Evolutionary conservation across 2,113 vertebrate genomes (phyloP).

Genomic region (Eptatretus burgeri): DNA sequence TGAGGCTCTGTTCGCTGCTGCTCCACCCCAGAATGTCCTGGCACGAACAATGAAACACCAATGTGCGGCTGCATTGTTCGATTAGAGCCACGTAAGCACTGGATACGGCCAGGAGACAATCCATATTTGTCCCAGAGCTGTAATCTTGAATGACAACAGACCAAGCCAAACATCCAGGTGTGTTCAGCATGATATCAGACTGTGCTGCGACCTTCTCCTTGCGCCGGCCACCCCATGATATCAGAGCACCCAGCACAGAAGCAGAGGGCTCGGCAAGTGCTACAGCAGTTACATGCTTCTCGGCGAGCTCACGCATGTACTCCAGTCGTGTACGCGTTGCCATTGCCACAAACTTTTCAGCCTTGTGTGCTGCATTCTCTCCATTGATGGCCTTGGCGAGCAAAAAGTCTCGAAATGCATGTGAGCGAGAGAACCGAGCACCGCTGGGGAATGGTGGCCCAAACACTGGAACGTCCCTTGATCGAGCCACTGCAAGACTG

Average conservation of each 20-base stretch:
- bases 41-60: slow-evolving; percentile 71
- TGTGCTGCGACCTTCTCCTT: slow-evolving; percentile 39
- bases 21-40: slow-evolving; percentile 71
- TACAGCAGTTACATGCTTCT: slow-evolving; percentile 47
- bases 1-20: slow-evolving; percentile 25
- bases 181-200: slow-evolving; percentile 28
- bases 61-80: slow-evolving; percentile 40
- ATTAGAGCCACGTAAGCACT: slow-evolving; percentile 35
- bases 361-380: slow-evolving; percentile 60
- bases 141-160: slow-evolving; percentile 39
- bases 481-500: slow-evolving; percentile 66
- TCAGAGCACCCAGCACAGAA: slow-evolving; percentile 41
- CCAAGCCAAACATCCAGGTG: slow-evolving; percentile 37
- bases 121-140: slow-evolving; percentile 20
- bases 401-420: slow-evolving; percentile 50
- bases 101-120: slow-evolving; percentile 38
- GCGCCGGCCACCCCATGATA: slow-evolving; percentile 54
- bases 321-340: slow-evolving; percentile 59
- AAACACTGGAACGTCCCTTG: slow-evolving; percentile 70
- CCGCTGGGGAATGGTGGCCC: slow-evolving; percentile 48
- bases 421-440: slow-evolving; percentile 35
- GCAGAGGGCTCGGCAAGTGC: slow-evolving; percentile 47
- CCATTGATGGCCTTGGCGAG: slow-evolving; percentile 71
- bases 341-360: slow-evolving; percentile 72
- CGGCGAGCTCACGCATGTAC: slow-evolving; percentile 54